Evolutionary conservation across 2,888 invertebrate genomes (phyloP).

Genomic region (Dendrolimus pini): DNA sequence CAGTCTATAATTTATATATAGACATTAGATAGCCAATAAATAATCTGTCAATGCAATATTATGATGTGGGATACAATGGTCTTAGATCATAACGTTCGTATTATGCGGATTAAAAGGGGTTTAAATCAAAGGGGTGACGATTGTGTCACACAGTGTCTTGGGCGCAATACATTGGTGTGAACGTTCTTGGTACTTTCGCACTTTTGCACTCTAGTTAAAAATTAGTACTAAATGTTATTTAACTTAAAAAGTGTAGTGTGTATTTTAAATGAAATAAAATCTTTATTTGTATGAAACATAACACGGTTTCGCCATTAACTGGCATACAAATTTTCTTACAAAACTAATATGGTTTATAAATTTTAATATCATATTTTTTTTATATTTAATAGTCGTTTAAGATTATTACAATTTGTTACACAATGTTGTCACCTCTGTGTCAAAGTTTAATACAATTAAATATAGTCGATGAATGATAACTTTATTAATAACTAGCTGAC

Average conservation of each 20-base stretch:
- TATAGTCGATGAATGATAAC: too few relatives aligned
- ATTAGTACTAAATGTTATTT: too few relatives aligned
- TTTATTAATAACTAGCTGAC: too few relatives aligned
- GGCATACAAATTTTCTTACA: too few relatives aligned
- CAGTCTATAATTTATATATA: too few relatives aligned
- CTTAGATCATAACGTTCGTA: constrained; percentile 42
- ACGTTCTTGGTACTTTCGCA: constrained; percentile 30
- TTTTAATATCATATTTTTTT: constrained; percentile 1
- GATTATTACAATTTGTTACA: too few relatives aligned
- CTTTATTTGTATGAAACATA: too few relatives aligned
- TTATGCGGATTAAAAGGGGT: constrained; percentile 28
- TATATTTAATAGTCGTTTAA: constrained; percentile 1
- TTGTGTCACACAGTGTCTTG: constrained; percentile 18
- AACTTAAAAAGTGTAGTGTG: too few relatives aligned
- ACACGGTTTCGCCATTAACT: too few relatives aligned
- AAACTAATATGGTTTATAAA: too few relatives aligned
- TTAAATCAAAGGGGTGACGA: constrained; percentile 40
- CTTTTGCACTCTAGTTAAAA: not conserved
- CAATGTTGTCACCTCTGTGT: too few relatives aligned
- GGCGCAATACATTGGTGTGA: constrained; percentile 9
- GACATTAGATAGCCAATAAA: constrained; percentile 40
- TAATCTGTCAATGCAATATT: constrained; percentile 64
- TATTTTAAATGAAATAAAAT: too few relatives aligned
- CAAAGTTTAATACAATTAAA: constrained; percentile 11
- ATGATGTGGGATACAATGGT: constrained; percentile 51